Evolutionary conservation across 2,113 vertebrate genomes (phyloP).

Genomic region (Daboia siamensis): DNA sequence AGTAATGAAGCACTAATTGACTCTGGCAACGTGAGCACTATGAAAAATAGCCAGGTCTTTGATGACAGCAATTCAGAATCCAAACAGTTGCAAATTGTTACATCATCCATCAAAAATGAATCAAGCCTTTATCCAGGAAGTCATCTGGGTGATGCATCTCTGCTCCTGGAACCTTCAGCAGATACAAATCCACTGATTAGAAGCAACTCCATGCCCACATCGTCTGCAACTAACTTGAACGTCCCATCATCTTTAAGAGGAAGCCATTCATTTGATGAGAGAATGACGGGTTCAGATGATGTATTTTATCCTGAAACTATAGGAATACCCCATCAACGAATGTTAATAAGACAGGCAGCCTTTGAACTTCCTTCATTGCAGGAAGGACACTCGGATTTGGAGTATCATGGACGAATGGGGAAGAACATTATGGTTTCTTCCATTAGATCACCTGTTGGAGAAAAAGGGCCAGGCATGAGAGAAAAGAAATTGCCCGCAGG

Average conservation of each 20-base stretch:
- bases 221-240: constrained; percentile 84
- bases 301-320: constrained; percentile 88
- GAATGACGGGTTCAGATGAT: constrained; percentile 86
- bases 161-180: constrained; percentile 82
- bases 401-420: constrained; percentile 75
- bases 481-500: constrained; percentile 74
- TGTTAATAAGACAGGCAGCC: constrained; percentile 88
- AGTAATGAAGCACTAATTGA: constrained; percentile 82
- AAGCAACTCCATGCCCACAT: constrained; percentile 97
- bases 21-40: constrained; percentile 77
- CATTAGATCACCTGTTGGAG: constrained; percentile 65
- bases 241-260: constrained; percentile 84
- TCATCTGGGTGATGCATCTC: constrained; percentile 71
- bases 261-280: constrained; percentile 95
- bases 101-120: constrained; percentile 73
- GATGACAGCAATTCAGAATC: constrained; percentile 70
- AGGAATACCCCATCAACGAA: constrained; percentile 80
- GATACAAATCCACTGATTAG: constrained; percentile 87
- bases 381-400: constrained; percentile 83
- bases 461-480: constrained; percentile 72
- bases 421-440: constrained; percentile 72
- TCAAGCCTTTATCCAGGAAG: constrained; percentile 76
- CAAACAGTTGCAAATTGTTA: constrained; percentile 65
- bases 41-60: constrained; percentile 76
- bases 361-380: constrained; percentile 87